Evolutionary conservation across 2,113 vertebrate species (phyloP).

Genomic region (Amia ocellicauda): DNA sequence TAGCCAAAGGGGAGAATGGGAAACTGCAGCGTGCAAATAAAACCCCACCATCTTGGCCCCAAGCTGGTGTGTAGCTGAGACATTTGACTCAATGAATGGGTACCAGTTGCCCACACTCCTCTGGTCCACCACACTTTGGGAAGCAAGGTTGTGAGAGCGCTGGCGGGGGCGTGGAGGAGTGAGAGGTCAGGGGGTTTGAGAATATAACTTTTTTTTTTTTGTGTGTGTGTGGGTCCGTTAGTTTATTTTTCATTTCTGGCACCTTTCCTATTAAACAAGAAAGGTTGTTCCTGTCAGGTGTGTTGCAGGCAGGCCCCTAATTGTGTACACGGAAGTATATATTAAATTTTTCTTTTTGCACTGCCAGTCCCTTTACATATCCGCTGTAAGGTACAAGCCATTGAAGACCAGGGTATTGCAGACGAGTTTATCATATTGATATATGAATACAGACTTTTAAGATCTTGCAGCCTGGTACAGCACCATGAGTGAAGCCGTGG

Average conservation of each 20-base stretch:
- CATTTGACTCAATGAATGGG: conserved; percentile 33
- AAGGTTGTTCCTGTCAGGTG: conserved; percentile 10
- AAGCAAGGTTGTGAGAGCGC: conserved; percentile 31
- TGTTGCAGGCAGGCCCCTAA: not conserved
- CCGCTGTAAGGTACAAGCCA: conserved; percentile 42
- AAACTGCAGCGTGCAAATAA: conserved; percentile 7
- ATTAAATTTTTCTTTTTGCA: not conserved
- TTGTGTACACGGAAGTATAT: not conserved
- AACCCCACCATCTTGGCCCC: not conserved
- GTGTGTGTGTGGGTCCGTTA: too few relatives aligned
- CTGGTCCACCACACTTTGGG: conserved; percentile 32
- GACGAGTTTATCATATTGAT: conserved; percentile 76
- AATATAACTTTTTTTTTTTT: too few relatives aligned
- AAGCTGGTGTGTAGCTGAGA: conserved; percentile 17
- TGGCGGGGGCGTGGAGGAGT: too few relatives aligned
- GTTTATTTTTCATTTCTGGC: too few relatives aligned
- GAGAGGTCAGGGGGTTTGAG: too few relatives aligned
- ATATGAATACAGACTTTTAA: conserved; percentile 42
- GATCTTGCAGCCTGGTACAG: conserved; percentile 45
- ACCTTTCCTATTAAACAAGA: conserved; percentile 19
- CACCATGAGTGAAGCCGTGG: conserved; percentile 41
- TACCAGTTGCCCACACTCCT: conserved; percentile 32
- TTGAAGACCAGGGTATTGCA: conserved; percentile 44
- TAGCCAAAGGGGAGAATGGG: conserved; percentile 1
- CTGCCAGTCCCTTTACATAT: conserved; percentile 53